Conservation (phyloP, 2,888 invertebrate genomes). For the Agrochola macilenta region DNA sequence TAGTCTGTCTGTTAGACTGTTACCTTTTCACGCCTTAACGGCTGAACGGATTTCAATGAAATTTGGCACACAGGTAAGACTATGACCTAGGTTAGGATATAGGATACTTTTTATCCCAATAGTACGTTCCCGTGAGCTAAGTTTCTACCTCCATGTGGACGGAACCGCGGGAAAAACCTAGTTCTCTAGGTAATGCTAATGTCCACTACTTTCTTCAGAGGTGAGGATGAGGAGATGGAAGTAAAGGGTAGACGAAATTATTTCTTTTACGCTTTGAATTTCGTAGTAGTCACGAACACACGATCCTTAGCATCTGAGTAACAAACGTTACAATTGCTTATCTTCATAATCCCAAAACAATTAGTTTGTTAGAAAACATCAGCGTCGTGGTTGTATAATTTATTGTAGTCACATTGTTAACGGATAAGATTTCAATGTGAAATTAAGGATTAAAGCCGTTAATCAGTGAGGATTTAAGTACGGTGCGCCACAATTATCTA, state of each 20-base stretch:
- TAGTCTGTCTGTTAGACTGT: neutral
- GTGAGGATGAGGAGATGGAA: neutral
- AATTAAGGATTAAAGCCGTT: conserved; percentile 1
- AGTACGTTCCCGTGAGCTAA: neutral
- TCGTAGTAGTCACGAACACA: neutral
- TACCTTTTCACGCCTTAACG: neutral
- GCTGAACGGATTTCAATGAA: neutral
- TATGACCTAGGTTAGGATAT: neutral
- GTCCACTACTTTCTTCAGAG: neutral
- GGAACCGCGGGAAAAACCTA: neutral
- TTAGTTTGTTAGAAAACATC: conserved; percentile 25
- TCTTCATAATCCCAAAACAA: conserved; percentile 28
- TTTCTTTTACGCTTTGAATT: neutral
- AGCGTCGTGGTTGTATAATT: conserved; percentile 17
- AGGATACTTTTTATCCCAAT: neutral
- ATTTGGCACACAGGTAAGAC: neutral
- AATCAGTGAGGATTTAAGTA: neutral
- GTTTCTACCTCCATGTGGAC: neutral
- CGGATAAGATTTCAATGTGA: conserved; percentile 26
- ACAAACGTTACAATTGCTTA: conserved; percentile 22
- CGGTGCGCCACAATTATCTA: neutral
- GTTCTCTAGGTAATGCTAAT: neutral
- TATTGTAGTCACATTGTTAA: conserved; percentile 45
- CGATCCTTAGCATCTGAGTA: neutral
- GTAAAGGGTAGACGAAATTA: neutral